Evolutionary conservation across 2,113 vertebrate species (phyloP).

Genomic region (Neodon shergylaensis): DNA sequence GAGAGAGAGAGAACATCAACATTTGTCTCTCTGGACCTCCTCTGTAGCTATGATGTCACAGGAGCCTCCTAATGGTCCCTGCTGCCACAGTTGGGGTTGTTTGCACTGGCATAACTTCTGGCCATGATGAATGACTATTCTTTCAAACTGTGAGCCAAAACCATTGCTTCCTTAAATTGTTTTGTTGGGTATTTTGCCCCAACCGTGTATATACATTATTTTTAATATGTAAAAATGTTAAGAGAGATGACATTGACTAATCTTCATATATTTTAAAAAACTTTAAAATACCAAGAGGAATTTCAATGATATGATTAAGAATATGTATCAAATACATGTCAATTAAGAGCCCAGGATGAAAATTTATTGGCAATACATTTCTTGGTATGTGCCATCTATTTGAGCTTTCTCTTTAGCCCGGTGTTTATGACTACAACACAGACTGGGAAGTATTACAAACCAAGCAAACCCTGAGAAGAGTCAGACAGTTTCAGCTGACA

Average conservation of each 20-base stretch:
- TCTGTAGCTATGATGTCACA: not conserved
- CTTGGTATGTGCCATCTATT: not conserved
- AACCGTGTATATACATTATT: not conserved
- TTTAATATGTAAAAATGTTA: not conserved
- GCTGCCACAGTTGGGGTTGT: not conserved
- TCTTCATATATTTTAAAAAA: not conserved
- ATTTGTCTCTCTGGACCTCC: not conserved
- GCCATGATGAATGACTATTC: not conserved
- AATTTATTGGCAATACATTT: not conserved
- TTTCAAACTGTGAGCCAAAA: not conserved
- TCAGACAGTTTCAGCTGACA: constrained; percentile 6
- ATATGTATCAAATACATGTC: not conserved
- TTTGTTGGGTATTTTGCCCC: not conserved
- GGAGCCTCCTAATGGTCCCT: not conserved
- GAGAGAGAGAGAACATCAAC: not conserved
- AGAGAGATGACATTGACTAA: not conserved
- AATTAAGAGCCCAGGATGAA: not conserved
- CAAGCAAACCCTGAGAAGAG: not conserved
- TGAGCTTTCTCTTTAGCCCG: not conserved
- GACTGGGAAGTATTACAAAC: not conserved
- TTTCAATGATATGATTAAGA: not conserved
- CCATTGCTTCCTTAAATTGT: not conserved
- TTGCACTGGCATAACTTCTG: no score
- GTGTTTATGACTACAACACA: not conserved
- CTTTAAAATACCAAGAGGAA: not conserved